Evolutionary conservation across 2,113 vertebrate genomes (phyloP).

Genomic region (Nerophis lumbriciformis): DNA sequence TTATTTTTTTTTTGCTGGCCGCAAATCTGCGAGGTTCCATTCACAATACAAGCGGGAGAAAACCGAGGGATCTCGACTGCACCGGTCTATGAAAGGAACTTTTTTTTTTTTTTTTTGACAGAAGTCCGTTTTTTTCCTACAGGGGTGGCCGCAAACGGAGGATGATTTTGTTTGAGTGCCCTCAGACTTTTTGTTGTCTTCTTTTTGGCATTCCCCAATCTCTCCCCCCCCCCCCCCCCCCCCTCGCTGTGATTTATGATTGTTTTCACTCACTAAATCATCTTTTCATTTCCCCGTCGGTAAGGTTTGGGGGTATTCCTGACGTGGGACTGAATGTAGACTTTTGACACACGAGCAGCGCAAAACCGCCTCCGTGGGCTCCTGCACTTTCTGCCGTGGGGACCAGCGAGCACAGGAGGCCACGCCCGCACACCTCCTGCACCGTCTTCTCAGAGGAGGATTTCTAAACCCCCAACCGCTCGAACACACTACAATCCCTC

Average conservation of each 20-base stretch:
- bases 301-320: slow-evolving; percentile 30
- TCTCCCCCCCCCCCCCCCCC: too few species aligned
- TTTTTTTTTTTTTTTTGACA: slow-evolving; percentile 19
- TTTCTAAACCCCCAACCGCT: slow-evolving; percentile 50
- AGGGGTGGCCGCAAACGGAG: slow-evolving; percentile 21
- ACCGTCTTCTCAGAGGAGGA: slow-evolving; percentile 44
- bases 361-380: slow-evolving; percentile 29
- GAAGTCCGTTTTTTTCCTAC: slow-evolving; percentile 28
- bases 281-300: slow-evolving; percentile 23
- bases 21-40: slow-evolving; percentile 46
- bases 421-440: slow-evolving; percentile 27
- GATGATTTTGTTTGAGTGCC: slow-evolving; percentile 12
- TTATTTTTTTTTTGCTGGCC: slow-evolving; percentile 6
- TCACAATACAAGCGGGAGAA: slow-evolving; percentile 36
- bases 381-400: slow-evolving; percentile 48
- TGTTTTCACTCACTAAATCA: slow-evolving; percentile 12
- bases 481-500: slow-evolving; percentile 51
- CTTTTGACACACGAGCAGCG: slow-evolving; percentile 34
- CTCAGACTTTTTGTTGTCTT: slow-evolving; percentile 52
- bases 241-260: slow-evolving; percentile 13
- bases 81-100: slow-evolving; percentile 36
- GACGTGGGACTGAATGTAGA: slow-evolving; percentile 62
- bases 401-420: slow-evolving; percentile 31
- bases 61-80: slow-evolving; percentile 43
- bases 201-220: slow-evolving; percentile 10